Conservation (phyloP, 2,888 invertebrate genomes). For the Ormyrus nitidulus region DNA sequence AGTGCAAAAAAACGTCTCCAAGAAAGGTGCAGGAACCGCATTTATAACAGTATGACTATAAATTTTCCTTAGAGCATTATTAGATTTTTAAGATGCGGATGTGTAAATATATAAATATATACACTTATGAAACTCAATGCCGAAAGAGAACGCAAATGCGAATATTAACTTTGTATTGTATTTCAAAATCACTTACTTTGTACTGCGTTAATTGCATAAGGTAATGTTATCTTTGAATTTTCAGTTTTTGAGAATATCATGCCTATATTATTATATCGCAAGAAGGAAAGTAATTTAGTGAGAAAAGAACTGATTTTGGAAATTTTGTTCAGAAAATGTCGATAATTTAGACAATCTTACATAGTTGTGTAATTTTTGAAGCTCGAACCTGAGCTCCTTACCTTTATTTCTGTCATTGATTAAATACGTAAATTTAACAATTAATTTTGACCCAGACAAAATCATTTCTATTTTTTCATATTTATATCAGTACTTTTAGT, state of each 20-base stretch:
- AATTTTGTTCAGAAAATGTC: background rate
- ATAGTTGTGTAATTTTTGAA: background rate
- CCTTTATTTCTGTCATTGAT: constrained; percentile 27
- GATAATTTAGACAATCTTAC: constrained; percentile 32
- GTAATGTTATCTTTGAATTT: constrained; percentile 4
- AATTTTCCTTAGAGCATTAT: constrained; percentile 46
- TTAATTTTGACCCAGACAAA: constrained; percentile 13
- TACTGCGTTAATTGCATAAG: constrained; percentile 13
- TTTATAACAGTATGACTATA: constrained; percentile 44
- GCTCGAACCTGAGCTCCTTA: background rate
- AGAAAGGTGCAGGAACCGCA: constrained; percentile 33
- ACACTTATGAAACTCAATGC: constrained; percentile 29
- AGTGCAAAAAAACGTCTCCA: constrained; percentile 7
- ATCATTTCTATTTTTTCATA: constrained; percentile 22
- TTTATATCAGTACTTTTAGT: constrained; percentile 17
- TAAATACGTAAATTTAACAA: constrained; percentile 24
- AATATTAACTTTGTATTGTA: constrained; percentile 13
- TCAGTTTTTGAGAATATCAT: background rate
- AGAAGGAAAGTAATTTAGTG: background rate
- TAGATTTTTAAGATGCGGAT: constrained; percentile 44
- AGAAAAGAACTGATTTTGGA: background rate
- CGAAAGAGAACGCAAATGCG: constrained; percentile 19
- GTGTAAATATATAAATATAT: constrained; percentile 46
- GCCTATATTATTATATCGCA: background rate
- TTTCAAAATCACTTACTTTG: constrained; percentile 28